A percentile compares a stretch with the other conserved stretches of the same genome.
Evolutionary conservation across 2,888 invertebrate genomes (phyloP).

Genomic region (Margaritifera margaritifera): DNA sequence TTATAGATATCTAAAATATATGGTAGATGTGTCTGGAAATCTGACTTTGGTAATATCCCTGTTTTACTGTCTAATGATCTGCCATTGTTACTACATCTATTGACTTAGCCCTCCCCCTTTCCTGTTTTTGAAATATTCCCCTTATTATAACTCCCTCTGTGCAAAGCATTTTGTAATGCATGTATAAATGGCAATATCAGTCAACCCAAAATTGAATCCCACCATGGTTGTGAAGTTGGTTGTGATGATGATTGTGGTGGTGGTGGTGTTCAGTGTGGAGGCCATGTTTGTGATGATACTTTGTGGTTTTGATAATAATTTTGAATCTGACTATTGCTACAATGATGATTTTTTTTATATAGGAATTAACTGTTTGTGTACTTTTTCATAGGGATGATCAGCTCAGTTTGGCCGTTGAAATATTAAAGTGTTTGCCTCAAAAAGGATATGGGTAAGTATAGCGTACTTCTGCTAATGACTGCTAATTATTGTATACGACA

Average conservation of each 20-base stretch:
- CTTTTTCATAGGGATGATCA: conserved; percentile 76
- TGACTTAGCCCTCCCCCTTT: too few relatives aligned
- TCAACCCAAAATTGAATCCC: too few relatives aligned
- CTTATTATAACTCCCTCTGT: too few relatives aligned
- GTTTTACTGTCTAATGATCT: background rate
- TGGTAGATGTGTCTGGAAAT: background rate
- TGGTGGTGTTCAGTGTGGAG: too few relatives aligned
- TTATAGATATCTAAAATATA: background rate
- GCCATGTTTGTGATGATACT: background rate
- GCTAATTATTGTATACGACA: background rate
- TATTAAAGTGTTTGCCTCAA: conserved; percentile 77
- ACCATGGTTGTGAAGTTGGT: too few relatives aligned
- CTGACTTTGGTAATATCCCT: background rate
- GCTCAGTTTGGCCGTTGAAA: conserved; percentile 78
- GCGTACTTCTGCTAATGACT: background rate
- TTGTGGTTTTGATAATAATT: background rate
- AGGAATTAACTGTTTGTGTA: background rate
- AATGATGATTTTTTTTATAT: background rate
- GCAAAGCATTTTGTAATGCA: too few relatives aligned
- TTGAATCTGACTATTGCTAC: background rate
- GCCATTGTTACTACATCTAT: background rate
- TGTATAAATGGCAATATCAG: too few relatives aligned
- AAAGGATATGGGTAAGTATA: conserved; percentile 63
- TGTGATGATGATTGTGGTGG: too few relatives aligned
- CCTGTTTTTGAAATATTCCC: too few relatives aligned